A percentile compares a stretch with the other conserved stretches of the same genome.
phyloP scores from a whole-genome alignment of 2,888 invertebrate genomes.

The Sthenelais limicola region DNA sequence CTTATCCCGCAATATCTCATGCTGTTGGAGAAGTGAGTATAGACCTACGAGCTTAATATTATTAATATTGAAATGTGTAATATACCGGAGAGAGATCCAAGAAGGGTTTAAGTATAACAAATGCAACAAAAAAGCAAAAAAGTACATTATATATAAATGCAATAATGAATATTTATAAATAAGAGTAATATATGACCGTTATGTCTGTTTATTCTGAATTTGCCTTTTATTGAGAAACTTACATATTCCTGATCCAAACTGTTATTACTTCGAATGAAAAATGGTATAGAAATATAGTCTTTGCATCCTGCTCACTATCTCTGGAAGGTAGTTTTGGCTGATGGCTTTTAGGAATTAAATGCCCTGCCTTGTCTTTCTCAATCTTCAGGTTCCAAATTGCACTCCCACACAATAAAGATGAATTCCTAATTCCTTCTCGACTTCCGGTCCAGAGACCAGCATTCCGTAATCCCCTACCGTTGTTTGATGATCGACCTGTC shows the following conservation, averaged over 20 bases:
- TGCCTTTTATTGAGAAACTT: too few relatives aligned
- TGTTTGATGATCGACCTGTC: background rate
- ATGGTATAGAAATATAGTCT: too few relatives aligned
- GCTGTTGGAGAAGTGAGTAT: slow-evolving; percentile 65
- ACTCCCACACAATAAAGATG: slow-evolving; percentile 63
- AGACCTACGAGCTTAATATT: background rate
- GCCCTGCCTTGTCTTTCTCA: background rate
- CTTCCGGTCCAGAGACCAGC: slow-evolving; percentile 58
- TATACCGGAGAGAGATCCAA: background rate
- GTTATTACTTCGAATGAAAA: too few relatives aligned
- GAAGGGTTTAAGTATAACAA: too few relatives aligned
- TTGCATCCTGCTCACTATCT: too few relatives aligned
- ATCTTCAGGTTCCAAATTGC: slow-evolving; percentile 68
- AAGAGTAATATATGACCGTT: too few relatives aligned
- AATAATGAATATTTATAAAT: too few relatives aligned
- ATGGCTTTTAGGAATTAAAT: background rate
- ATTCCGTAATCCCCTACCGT: slow-evolving; percentile 40
- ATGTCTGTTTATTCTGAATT: too few relatives aligned
- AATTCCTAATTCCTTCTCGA: slow-evolving; percentile 65
- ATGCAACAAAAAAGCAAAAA: too few relatives aligned
- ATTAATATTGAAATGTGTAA: slow-evolving; percentile 4
- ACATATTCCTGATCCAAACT: too few relatives aligned
- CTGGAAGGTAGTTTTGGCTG: too few relatives aligned
- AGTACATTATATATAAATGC: too few relatives aligned
- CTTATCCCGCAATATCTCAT: slow-evolving; percentile 67